Percentiles rank a stretch among this genome's conserved stretches.
These are phyloP conservation scores for Plotosus lineatus DNA, from an alignment of 2,113 vertebrate genomes.

Conservation along the genomic window DNA sequence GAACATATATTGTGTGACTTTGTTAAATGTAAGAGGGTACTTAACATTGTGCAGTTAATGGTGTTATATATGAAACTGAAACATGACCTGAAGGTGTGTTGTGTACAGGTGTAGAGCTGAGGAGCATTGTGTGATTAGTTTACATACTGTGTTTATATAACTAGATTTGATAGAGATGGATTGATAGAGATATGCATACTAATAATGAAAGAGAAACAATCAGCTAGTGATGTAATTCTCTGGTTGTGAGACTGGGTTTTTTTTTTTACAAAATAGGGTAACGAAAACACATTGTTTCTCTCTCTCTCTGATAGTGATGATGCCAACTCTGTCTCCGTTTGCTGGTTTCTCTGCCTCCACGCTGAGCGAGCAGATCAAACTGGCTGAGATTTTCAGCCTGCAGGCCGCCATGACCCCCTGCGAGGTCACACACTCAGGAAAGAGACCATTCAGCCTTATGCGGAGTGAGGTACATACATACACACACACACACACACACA, in stretches of 20 bases:
- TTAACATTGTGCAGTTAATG: too few relatives aligned
- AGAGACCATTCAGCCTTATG: constrained; percentile 81
- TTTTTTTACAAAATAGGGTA: neutral
- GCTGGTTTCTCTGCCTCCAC: constrained; percentile 87
- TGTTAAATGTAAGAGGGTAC: too few relatives aligned
- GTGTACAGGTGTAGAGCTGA: too few relatives aligned
- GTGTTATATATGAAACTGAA: too few relatives aligned
- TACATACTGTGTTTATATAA: too few relatives aligned
- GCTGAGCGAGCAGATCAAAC: constrained; percentile 87
- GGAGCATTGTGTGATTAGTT: too few relatives aligned
- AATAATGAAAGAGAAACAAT: neutral
- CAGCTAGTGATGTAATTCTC: neutral
- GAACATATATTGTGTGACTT: too few relatives aligned
- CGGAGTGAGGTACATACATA: constrained; percentile 85
- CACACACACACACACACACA: neutral
- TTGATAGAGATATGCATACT: neutral
- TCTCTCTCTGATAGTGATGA: constrained; percentile 4
- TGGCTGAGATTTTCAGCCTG: constrained; percentile 86
- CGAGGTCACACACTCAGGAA: constrained; percentile 82
- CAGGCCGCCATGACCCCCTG: constrained; percentile 88
- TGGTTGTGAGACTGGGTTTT: neutral
- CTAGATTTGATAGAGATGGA: too few relatives aligned
- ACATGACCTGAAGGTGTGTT: too few relatives aligned
- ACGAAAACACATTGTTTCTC: neutral
- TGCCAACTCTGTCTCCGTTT: constrained; percentile 87